These are phyloP conservation scores for Monodelphis domestica DNA, from an alignment of 2,797 vertebrate genomes.

Conservation along the genomic window DNA sequence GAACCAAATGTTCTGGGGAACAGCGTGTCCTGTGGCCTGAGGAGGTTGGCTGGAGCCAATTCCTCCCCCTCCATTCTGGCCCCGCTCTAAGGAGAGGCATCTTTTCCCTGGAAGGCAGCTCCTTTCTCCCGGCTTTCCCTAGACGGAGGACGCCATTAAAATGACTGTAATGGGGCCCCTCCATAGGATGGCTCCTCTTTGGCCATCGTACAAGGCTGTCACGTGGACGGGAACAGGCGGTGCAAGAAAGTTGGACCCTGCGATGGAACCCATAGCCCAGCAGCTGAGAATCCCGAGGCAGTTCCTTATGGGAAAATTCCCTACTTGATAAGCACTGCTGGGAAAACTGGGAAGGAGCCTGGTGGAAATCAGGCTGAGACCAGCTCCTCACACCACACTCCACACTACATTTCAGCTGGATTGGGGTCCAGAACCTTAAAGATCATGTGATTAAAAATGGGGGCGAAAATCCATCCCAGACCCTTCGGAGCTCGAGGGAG, in stretches of 20 bases:
- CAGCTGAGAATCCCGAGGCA: not conserved
- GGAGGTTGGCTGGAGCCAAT: not conserved
- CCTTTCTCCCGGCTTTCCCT: not conserved
- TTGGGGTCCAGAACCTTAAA: not conserved
- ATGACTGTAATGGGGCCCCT: not conserved
- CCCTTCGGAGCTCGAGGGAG: not conserved
- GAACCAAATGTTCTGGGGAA: not conserved
- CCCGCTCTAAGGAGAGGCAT: not conserved
- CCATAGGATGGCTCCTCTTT: not conserved
- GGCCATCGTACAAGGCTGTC: not conserved
- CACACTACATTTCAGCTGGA: not conserved
- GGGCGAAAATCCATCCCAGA: not conserved
- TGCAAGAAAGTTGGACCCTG: not conserved
- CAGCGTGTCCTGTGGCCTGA: not conserved
- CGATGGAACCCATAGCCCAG: not conserved
- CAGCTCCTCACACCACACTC: not conserved
- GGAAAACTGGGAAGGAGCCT: not conserved
- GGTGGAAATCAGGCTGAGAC: not conserved
- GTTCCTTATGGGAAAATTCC: not conserved
- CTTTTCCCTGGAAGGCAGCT: not conserved
- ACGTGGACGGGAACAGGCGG: not conserved
- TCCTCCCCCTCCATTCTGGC: not conserved
- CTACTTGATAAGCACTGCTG: not conserved
- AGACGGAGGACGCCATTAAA: not conserved
- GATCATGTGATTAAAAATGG: not conserved